A percentile compares a stretch with the other conserved stretches of the same genome.
Conservation (phyloP, 2,797 vertebrate species). For the Muscicapa striata region DNA sequence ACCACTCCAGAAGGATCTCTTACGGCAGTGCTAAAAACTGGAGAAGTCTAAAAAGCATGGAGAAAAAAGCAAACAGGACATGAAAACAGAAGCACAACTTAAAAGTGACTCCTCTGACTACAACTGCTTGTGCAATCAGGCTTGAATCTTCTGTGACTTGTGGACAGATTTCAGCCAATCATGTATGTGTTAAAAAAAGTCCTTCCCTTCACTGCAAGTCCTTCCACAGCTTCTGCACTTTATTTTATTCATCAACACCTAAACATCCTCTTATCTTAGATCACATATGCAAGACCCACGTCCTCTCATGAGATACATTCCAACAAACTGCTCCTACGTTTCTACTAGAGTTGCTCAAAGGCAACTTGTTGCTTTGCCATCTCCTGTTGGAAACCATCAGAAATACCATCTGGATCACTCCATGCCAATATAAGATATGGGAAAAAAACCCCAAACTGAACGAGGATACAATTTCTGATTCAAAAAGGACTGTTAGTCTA, state of each 20-base stretch:
- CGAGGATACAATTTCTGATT: slow-evolving; percentile 34
- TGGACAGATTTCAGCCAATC: not conserved
- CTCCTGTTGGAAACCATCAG: slow-evolving; percentile 33
- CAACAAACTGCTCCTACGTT: slow-evolving; percentile 41
- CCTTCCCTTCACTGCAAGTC: not conserved
- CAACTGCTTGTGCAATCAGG: not conserved
- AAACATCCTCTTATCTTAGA: slow-evolving; percentile 48
- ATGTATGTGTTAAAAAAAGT: not conserved
- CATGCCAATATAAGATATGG: not conserved
- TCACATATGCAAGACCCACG: not conserved
- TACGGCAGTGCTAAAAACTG: not conserved
- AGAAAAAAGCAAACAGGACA: not conserved
- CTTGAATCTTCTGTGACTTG: not conserved
- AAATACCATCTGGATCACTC: slow-evolving; percentile 34
- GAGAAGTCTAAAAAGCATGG: not conserved
- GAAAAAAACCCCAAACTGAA: not conserved
- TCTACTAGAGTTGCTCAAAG: slow-evolving; percentile 34
- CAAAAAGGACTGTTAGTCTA: slow-evolving; percentile 48
- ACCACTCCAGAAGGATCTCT: not conserved
- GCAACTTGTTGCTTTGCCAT: slow-evolving; percentile 51
- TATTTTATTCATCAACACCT: slow-evolving; percentile 23
- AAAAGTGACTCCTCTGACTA: not conserved
- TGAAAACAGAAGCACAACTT: not conserved
- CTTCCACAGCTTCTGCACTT: slow-evolving; percentile 25
- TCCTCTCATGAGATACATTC: not conserved